These are phyloP conservation scores for Tenodera sinensis DNA, from an alignment of 2,888 invertebrate species.

Conservation along the genomic window DNA sequence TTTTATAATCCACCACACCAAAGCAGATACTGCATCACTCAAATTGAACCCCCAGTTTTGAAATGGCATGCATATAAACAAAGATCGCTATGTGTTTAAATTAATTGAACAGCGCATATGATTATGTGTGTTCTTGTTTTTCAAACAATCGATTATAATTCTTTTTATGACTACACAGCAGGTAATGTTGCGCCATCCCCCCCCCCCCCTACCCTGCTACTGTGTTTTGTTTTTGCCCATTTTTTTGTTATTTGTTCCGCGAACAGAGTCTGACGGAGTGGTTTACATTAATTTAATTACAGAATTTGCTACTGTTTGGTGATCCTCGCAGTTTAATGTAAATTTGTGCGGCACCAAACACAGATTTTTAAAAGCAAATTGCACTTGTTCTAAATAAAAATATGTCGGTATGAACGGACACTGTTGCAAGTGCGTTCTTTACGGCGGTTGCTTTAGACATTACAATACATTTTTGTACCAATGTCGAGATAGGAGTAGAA, in stretches of 20 bases:
- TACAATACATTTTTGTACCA: too few relatives aligned
- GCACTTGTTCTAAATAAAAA: background rate
- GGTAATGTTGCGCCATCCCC: background rate
- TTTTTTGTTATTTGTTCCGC: background rate
- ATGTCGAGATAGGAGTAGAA: too few relatives aligned
- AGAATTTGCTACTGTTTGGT: background rate
- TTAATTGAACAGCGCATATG: background rate
- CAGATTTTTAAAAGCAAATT: background rate
- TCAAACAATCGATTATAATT: background rate
- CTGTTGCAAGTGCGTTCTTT: background rate
- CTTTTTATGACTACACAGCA: background rate
- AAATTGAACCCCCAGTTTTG: background rate
- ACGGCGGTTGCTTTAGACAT: background rate
- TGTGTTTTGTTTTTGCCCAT: background rate
- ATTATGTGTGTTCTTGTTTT: background rate
- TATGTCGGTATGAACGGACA: background rate
- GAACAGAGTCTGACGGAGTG: background rate
- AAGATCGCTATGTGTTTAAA: background rate
- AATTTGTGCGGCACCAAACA: background rate
- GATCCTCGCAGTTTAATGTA: background rate
- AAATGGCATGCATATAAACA: background rate
- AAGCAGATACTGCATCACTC: background rate
- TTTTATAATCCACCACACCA: too few relatives aligned
- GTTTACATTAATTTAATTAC: background rate
- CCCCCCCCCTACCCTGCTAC: background rate